A percentile compares a stretch with the other conserved stretches of the same genome.
Evolutionary conservation across 2,113 vertebrate genomes (phyloP).

Genomic region (Neoarius graeffei): DNA sequence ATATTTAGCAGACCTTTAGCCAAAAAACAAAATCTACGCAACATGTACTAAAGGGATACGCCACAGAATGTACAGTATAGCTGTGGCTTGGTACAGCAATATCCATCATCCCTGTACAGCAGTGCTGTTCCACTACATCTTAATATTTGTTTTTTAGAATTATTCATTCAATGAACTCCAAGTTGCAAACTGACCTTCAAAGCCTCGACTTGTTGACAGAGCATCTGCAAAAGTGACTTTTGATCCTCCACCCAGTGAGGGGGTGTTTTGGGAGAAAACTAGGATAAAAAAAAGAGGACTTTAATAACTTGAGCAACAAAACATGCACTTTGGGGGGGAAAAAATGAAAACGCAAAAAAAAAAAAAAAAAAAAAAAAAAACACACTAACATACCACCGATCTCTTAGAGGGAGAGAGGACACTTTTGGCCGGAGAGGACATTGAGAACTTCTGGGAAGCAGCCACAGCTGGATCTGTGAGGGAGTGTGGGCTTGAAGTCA

Average conservation of each 20-base stretch:
- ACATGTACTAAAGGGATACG: not conserved
- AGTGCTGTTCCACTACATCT: not conserved
- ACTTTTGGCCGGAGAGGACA: constrained; percentile 82
- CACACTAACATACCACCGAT: constrained; percentile 74
- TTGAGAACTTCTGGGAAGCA: constrained; percentile 80
- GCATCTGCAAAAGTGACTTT: constrained; percentile 87
- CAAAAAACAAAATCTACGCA: not conserved
- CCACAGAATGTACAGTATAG: not conserved
- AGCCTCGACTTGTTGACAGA: constrained; percentile 93
- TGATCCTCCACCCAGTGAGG: constrained; percentile 96
- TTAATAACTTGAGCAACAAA: not conserved
- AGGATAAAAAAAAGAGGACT: not conserved
- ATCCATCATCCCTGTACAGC: not conserved
- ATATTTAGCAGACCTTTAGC: not conserved
- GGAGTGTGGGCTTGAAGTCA: constrained; percentile 73
- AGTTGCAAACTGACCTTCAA: constrained; percentile 82
- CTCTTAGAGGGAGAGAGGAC: constrained; percentile 84
- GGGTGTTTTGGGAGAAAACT: constrained; percentile 91
- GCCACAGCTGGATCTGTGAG: constrained; percentile 65
- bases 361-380: not conserved
- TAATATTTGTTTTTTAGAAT: not conserved
- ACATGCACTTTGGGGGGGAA: not conserved
- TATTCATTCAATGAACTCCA: not conserved
- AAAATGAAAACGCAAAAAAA: not conserved
- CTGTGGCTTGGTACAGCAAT: not conserved